These are phyloP conservation scores for Macquaria ambigua DNA, from an alignment of 2,113 vertebrate species.

Conservation along the genomic window DNA sequence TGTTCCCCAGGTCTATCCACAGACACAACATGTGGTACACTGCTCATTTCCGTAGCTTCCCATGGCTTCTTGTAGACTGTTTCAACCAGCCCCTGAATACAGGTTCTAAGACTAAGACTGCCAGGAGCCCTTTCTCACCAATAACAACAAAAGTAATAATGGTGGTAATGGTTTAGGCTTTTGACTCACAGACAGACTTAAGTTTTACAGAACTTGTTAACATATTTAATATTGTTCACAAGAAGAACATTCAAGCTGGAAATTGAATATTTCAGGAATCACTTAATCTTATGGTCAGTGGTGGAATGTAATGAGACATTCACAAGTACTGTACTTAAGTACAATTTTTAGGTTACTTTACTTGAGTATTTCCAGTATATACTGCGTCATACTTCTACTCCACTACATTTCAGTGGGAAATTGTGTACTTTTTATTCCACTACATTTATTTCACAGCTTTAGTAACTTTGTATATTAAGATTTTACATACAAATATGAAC, in stretches of 20 bases:
- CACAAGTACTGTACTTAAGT: background rate
- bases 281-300: background rate
- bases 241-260: background rate
- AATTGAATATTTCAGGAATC: background rate
- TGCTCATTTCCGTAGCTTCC: conserved; percentile 81
- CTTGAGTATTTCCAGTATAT: background rate
- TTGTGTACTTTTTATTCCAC: background rate
- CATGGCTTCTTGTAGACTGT: conserved; percentile 66
- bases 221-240: background rate
- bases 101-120: conserved; percentile 34
- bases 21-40: conserved; percentile 71
- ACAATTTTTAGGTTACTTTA: background rate
- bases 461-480: background rate
- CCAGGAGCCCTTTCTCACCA: conserved; percentile 26
- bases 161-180: background rate
- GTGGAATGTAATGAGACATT: background rate
- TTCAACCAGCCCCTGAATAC: conserved; percentile 70
- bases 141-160: conserved; percentile 19
- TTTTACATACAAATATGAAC: background rate
- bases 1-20: conserved; percentile 64
- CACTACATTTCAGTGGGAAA: background rate
- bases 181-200: background rate
- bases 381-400: background rate
- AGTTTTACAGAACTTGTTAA: background rate
- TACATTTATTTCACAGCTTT: background rate